Base-by-base conservation (phyloP, 2,113 vertebrate genomes). In the Embiotoca jacksoni region DNA sequence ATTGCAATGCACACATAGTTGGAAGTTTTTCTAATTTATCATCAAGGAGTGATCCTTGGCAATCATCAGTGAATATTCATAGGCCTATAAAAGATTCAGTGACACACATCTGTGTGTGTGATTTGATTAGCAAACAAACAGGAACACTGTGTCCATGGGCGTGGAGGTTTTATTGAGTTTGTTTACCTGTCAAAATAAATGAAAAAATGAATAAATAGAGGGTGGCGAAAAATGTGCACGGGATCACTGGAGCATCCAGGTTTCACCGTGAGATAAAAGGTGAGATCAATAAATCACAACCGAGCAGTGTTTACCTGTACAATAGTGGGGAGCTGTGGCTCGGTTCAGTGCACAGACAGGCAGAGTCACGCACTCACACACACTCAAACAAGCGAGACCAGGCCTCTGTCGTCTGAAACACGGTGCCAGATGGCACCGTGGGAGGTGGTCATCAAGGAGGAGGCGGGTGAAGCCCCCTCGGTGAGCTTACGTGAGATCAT, bases 401-500 rank as follows among this genome's bases (percentile, higher is more conserved):
- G 67, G 67, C 37, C 65, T 79, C 65, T 6, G 39, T 70, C 72
- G 14, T 75, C 5, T 70, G 59, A 36, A 78, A 80, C 63, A 73
- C 56, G 81, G 72, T 82, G 86, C 69, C 89, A 90, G 90, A 88
- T 90, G 89, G 90, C 73, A 37, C 68, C 15, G 66, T 75, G 72
- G 74, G 87, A 86, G 75, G 81, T 91, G 87, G 84, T 87, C 83
- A 87, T 77, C 16, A 23, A 82, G 88, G 78, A 80, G 82, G 71
- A 86, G 72, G 87, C 53, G 66, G 81, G 73, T 73, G 80, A 86
- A 85, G 75, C 80, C 86, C 80, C 78, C 64, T 80, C 50, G 6
- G 70, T 76, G 73, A 71, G 76, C 87, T 89, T 83, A 87, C 81
- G 76, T 88, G 90, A 83, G 83, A 70, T 87, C 84, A 92, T 78